Evolutionary conservation across 2,113 vertebrate genomes (phyloP), one percentile per base, ranked within the genome.

Genomic region (Sander vitreus): DNA sequence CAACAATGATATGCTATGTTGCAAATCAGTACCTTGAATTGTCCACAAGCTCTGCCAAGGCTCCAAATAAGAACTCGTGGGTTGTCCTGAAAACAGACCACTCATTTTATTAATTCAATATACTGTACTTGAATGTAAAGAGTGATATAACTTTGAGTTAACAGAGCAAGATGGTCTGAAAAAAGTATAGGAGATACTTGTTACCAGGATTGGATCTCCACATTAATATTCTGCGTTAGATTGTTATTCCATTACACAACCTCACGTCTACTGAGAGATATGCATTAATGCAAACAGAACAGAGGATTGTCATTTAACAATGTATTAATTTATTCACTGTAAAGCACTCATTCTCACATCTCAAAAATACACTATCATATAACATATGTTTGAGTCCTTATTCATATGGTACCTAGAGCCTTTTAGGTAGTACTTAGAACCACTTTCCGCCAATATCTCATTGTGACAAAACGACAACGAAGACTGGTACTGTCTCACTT

Each of bases 51-150:
- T 99, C 98, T 66, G 98, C 98, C 94, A 99, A 95, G 65, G 98
- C 98, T 89, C 98, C 98, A 94, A 99, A 99, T 80, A 99, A 95
- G 91, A 99, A 99, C 91, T 99, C 98, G 9, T 99, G 98, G 33
- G 98, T 99, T 76, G 98, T 99, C 92, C 98, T 99, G 90, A 82
- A 89, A 91, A 76, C 16, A 93, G 19, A 90, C 0, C 6, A 65
- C 2, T 39, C 19, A 45, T 75, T 21, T 45, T 1, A 60, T 72
- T 72, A n/a, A 65, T 51, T 36, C 19, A 65, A 45, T 57, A 39
- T 18, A 51, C 5, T 81, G 30, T 18, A 47, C 6, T 81, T n/a
- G 15, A 53, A 58, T 63, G 65, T 72, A 25, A 16, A 64, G 21
- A 25, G 6, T 3, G 3, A 15, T 27, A 64, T 21, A 9, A 54